Percentiles rank a stretch among this genome's conserved stretches.
Evolutionary conservation across 2,888 invertebrate genomes (phyloP).

Genomic region (Molanna angustata): DNA sequence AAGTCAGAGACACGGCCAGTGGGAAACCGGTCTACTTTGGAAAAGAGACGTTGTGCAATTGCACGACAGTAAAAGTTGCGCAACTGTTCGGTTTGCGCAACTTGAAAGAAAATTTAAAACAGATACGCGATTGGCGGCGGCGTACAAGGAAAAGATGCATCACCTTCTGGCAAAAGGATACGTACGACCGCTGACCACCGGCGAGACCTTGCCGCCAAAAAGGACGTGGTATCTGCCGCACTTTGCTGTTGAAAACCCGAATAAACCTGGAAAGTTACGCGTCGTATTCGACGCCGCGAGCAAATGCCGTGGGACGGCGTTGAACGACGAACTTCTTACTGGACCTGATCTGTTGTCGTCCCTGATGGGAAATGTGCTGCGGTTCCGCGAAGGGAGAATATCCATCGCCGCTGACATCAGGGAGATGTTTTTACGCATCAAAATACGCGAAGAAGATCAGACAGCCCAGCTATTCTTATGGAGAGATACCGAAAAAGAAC

Average conservation of each 20-base stretch:
- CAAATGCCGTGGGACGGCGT: conserved; percentile 26
- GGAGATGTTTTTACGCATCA: conserved; percentile 39
- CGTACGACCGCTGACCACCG: neutral
- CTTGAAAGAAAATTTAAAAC: neutral
- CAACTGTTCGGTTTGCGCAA: neutral
- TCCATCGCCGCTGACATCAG: conserved; percentile 37
- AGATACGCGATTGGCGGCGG: neutral
- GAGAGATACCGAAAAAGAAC: neutral
- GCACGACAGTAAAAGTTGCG: conserved; percentile 1
- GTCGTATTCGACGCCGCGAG: conserved; percentile 38
- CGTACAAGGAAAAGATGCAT: conserved; percentile 2
- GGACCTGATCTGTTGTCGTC: conserved; percentile 37
- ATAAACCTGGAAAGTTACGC: conserved; percentile 36
- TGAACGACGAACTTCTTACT: conserved; percentile 35
- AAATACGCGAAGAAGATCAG: conserved; percentile 35
- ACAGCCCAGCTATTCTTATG: conserved; percentile 11
- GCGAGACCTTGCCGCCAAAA: neutral
- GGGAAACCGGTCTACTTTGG: conserved; percentile 22
- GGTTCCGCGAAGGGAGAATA: conserved; percentile 34
- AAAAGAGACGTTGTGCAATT: neutral
- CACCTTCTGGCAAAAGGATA: neutral
- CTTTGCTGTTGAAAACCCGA: conserved; percentile 31
- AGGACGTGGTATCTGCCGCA: conserved; percentile 24
- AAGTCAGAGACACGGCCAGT: too few relatives aligned
- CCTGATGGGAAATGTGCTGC: conserved; percentile 34